Evolutionary conservation across 2,888 invertebrate species (phyloP).

Genomic region (Sialis fuliginosa): DNA sequence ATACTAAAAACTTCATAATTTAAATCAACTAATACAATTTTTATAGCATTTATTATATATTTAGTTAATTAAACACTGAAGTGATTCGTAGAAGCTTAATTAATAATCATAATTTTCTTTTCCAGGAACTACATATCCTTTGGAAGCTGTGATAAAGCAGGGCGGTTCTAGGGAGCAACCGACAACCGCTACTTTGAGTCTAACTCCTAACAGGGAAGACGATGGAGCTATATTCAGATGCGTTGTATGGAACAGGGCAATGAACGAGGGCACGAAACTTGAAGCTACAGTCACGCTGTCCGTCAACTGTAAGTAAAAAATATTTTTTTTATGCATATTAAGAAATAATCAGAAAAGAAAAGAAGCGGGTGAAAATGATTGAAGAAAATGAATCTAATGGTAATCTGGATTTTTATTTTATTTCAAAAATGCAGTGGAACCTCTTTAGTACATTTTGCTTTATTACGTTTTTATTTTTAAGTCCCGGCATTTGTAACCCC

Average conservation of each 20-base stretch:
- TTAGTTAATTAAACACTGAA: not conserved
- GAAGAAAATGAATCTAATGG: too few species aligned
- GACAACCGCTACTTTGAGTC: slow-evolving; percentile 53
- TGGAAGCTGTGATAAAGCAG: slow-evolving; percentile 49
- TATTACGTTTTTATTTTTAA: too few species aligned
- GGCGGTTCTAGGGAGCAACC: slow-evolving; percentile 58
- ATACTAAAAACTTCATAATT: too few species aligned
- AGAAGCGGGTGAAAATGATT: too few species aligned
- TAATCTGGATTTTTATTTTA: too few species aligned
- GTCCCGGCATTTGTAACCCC: too few species aligned
- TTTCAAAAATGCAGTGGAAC: too few species aligned
- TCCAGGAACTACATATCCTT: slow-evolving; percentile 47
- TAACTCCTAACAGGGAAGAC: slow-evolving; percentile 67
- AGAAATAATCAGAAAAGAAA: too few species aligned
- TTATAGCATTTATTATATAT: not conserved
- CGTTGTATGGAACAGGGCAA: slow-evolving; percentile 77
- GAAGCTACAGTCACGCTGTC: slow-evolving; percentile 64
- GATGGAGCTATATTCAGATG: slow-evolving; percentile 72
- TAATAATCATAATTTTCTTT: not conserved
- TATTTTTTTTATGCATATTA: not conserved
- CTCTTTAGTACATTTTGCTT: too few species aligned
- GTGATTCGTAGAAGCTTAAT: not conserved
- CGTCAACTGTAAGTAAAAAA: slow-evolving; percentile 67
- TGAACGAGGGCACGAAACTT: slow-evolving; percentile 62
- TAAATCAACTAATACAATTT: not conserved